phyloP scores from a whole-genome alignment of 1,140 invertebrate genomes.

The Tigriopus japonicus region DNA sequence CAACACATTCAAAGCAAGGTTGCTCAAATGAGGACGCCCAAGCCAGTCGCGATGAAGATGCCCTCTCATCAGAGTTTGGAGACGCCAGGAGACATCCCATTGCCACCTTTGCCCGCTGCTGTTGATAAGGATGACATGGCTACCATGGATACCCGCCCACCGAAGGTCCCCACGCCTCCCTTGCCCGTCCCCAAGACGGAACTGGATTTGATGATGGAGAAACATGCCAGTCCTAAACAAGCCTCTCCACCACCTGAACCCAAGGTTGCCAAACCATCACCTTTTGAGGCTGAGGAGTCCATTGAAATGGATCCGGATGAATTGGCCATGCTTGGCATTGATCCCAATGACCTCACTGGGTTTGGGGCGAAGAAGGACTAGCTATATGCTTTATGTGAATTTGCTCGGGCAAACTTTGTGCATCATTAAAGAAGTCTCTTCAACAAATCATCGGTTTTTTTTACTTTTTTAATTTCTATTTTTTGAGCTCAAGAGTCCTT shows the following conservation, averaged over 20 bases:
- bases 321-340: slow-evolving; percentile 8
- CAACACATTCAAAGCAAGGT: background rate
- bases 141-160: background rate
- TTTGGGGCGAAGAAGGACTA: background rate
- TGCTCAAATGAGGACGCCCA: no score
- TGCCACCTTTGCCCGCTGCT: slow-evolving; percentile 5
- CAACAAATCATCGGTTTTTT: no score
- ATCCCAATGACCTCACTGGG: slow-evolving; percentile 6
- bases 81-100: background rate
- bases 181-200: background rate
- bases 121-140: background rate
- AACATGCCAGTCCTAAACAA: background rate
- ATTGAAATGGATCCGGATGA: slow-evolving; percentile 8
- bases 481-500: no score
- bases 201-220: slow-evolving; percentile 7
- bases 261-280: background rate
- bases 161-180: slow-evolving; percentile 5
- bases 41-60: background rate
- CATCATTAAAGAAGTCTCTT: no score
- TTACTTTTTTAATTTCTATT: no score
- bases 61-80: no score
- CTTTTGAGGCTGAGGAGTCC: background rate
- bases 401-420: no score
- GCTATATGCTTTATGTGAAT: no score
- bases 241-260: background rate